These are phyloP conservation scores for Pipistrellus pygmaeus DNA, from an alignment of 2,797 vertebrate species.

Conservation along the genomic window DNA sequence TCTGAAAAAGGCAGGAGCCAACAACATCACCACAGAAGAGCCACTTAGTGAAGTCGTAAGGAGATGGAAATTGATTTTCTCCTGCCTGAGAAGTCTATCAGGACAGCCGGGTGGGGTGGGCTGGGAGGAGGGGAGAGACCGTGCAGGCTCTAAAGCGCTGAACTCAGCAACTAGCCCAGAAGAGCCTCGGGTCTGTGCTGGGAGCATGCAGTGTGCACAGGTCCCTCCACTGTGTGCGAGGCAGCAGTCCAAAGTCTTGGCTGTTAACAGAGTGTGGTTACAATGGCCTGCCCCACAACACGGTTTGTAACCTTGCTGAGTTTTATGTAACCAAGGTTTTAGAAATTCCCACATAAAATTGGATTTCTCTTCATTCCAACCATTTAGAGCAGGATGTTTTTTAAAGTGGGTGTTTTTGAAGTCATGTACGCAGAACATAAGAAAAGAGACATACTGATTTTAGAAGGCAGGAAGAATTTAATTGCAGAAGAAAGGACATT, in stretches of 20 bases:
- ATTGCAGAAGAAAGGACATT: constrained; percentile 7
- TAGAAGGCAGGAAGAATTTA: constrained; percentile 14
- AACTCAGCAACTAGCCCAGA: not conserved
- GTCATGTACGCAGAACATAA: not conserved
- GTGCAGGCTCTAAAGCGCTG: not conserved
- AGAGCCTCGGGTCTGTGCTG: not conserved
- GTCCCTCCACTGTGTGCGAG: not conserved
- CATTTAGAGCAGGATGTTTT: not conserved
- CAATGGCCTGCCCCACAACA: not conserved
- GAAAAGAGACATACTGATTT: not conserved
- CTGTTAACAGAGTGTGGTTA: not conserved
- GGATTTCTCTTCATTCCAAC: not conserved
- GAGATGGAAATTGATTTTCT: not conserved
- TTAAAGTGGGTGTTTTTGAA: not conserved
- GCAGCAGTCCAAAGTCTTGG: not conserved
- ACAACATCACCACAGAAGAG: constrained; percentile 1
- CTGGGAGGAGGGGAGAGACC: not conserved
- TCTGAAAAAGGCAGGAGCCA: not conserved
- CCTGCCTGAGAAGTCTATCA: not conserved
- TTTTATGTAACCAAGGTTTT: not conserved
- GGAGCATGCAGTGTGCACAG: fast-evolving
- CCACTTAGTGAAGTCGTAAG: not conserved
- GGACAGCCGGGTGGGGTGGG: not conserved
- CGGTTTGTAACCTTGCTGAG: not conserved
- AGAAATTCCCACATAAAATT: not conserved